Evolutionary conservation across 2,113 vertebrate species (phyloP), one percentile per base, ranked within the genome.

Genomic region (Anser brachyrhynchus): DNA sequence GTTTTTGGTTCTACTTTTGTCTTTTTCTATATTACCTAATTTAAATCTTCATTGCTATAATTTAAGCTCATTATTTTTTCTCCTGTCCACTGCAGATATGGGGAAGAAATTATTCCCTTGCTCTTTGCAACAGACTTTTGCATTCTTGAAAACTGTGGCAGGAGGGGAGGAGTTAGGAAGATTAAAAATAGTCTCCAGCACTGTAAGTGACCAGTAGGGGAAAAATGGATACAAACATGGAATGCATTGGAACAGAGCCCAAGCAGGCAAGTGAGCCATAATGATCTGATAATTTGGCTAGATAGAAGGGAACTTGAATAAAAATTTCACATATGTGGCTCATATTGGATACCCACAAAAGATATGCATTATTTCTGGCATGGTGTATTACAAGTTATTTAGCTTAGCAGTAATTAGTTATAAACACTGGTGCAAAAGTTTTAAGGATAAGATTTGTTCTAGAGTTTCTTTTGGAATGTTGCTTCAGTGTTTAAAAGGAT

Each of bases 291-390:
- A 93, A 94, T 92, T 90, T 87, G 90, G 62, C 83, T 84, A 93
- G 92, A 93, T 86, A 97, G 90, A 96, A 96, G 83, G 72, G 58
- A 94, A 87, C 80, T 84, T 95, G 88, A 93, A 96, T 72, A 84
- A 93, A 94, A 95, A 87, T 84, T 2, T 2, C 86, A 54, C 58
- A 87, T 92, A 95, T 93, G 92, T 75, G 76, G 35, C 44, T 94
- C 29, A 61, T 81, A 81, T 78, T 95, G 80, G 58, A 87, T 78
- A 72, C 23, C 4, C 80, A 90, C 73, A 87, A 90, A 95, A 90
- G 85, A 84, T 57, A 61, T 35, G 62, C 62, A 37, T 74, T 73
- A 78, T 75, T 95, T 81, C 86, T 94, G 92, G 88, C 93, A 93
- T 4, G 10, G 23, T 57, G 69, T 54, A 93, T 81, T 86, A 78